Percentiles rank a stretch among this genome's conserved stretches.
These are phyloP conservation scores for Argya squamiceps DNA, from an alignment of 2,797 vertebrate genomes.

Conservation along the genomic window DNA sequence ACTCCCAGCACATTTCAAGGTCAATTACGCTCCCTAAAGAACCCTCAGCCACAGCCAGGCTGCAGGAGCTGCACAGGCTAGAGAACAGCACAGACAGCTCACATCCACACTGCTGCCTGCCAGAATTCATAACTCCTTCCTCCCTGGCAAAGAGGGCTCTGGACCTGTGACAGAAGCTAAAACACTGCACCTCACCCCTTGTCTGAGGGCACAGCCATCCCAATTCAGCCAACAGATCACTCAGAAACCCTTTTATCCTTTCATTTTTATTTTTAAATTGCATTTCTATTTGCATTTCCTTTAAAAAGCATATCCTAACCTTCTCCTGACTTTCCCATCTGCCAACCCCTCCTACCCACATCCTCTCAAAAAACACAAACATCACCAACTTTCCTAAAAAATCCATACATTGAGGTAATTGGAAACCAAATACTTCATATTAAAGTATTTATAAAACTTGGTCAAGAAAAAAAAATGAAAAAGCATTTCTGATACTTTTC, in stretches of 20 bases:
- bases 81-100: not conserved
- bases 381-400: not conserved
- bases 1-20: slow-evolving; percentile 56
- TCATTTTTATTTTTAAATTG: not conserved
- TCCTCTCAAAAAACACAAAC: not conserved
- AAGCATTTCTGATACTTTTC: not conserved
- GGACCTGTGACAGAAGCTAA: fast-evolving
- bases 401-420: not conserved
- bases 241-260: not conserved
- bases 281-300: not conserved
- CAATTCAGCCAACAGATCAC: not conserved
- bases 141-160: not conserved
- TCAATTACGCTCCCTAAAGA: slow-evolving; percentile 42
- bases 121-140: not conserved
- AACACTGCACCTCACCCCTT: not conserved
- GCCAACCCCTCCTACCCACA: not conserved
- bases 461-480: not conserved
- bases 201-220: not conserved
- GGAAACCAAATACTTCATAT: not conserved
- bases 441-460: not conserved
- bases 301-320: not conserved
- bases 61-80: not conserved
- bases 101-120: not conserved
- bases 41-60: not conserved
- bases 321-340: slow-evolving; percentile 9